phyloP scores from a whole-genome alignment of 2,888 invertebrate genomes.

The Stegana nigrithorax region DNA sequence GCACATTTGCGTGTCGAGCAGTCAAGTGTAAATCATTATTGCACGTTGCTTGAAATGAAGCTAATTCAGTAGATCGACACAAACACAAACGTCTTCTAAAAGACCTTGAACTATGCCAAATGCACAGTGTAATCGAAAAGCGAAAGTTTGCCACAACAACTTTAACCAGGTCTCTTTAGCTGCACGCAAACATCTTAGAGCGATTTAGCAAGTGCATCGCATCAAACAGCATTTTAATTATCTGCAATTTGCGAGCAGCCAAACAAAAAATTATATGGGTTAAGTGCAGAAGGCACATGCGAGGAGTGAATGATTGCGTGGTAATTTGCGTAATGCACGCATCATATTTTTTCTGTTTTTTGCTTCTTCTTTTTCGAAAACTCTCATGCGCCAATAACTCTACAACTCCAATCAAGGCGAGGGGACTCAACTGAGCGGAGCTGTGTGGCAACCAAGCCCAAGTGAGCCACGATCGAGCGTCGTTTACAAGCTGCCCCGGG shows the following conservation, averaged over 20 bases:
- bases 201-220: neutral
- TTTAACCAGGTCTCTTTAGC: no score
- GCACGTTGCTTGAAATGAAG: no score
- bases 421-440: neutral
- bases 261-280: slow-evolving; percentile 17
- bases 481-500: slow-evolving; percentile 36
- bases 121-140: no score
- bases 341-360: no score
- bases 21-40: no score
- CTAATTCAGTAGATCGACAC: no score
- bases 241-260: slow-evolving; percentile 44
- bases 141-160: no score
- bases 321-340: slow-evolving; percentile 54
- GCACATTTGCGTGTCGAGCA: no score
- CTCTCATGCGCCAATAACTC: neutral
- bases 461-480: neutral
- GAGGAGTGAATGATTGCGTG: slow-evolving; percentile 20
- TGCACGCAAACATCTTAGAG: neutral
- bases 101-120: no score
- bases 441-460: neutral
- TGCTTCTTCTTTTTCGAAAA: no score
- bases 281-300: slow-evolving; percentile 4
- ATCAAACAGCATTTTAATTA: slow-evolving; percentile 47
- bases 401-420: neutral
- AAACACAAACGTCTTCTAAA: no score